phyloP scores from a whole-genome alignment of 30 jellyfish, hydroid and myxozoan species.

The Mastigias papua region DNA sequence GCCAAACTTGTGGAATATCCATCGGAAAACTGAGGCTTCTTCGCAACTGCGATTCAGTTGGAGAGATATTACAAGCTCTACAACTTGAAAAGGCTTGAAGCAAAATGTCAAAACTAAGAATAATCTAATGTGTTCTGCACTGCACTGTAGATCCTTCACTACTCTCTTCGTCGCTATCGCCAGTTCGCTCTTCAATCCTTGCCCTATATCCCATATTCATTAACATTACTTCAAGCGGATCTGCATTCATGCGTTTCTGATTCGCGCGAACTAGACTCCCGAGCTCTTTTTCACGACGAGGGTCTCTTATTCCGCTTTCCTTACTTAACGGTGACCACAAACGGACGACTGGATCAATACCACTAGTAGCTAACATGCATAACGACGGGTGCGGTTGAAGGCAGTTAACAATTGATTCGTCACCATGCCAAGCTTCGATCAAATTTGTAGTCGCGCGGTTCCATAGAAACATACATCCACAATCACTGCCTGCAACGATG shows the following conservation, averaged over 20 bases:
- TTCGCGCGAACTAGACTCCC: constrained; percentile 91
- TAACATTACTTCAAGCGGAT: constrained; percentile 97
- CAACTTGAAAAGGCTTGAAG: too few relatives aligned
- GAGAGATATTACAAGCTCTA: too few relatives aligned
- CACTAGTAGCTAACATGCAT: constrained; percentile 96
- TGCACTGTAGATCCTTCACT: constrained; percentile 68
- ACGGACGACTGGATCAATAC: constrained; percentile 98
- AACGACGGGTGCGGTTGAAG: constrained; percentile 95
- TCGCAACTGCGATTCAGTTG: too few relatives aligned
- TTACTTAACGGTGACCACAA: constrained; percentile 91
- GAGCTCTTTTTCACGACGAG: constrained; percentile 81
- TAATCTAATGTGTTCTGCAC: constrained; percentile 83
- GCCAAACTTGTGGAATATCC: too few relatives aligned
- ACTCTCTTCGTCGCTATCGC: constrained; percentile 81
- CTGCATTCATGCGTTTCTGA: constrained; percentile 97
- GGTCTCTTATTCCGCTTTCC: constrained; percentile 60
- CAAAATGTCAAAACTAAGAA: too few relatives aligned
- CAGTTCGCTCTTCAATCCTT: constrained; percentile 61
- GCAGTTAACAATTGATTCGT: constrained; percentile 96
- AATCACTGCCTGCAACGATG: constrained; percentile 97
- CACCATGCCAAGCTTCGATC: constrained; percentile 98
- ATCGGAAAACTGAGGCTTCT: too few relatives aligned
- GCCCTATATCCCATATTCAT: constrained; percentile 96
- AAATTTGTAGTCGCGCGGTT: constrained; percentile 91
- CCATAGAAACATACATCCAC: constrained; percentile 98